A percentile compares a stretch with the other conserved stretches of the same genome.
Conservation (phyloP, 2,797 vertebrate genomes). For the Lindbergichthys nudifrons region DNA sequence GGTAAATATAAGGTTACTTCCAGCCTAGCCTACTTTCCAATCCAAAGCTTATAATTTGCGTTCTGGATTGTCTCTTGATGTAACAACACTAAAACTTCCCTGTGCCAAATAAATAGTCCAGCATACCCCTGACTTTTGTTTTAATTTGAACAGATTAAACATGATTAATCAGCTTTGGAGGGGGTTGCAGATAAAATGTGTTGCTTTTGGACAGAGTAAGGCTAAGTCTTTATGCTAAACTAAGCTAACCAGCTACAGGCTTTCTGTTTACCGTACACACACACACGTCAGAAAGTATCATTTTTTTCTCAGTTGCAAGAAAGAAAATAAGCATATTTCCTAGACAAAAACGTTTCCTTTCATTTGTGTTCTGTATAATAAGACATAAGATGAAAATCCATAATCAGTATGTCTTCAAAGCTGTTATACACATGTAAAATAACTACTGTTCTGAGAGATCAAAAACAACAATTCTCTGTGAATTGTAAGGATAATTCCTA, state of each 20-base stretch:
- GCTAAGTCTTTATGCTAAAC: background rate
- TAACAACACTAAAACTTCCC: background rate
- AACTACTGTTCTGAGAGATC: background rate
- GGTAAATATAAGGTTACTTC: background rate
- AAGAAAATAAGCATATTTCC: background rate
- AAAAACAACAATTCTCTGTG: background rate
- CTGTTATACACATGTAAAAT: background rate
- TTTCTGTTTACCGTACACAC: too few relatives aligned
- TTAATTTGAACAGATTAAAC: too few relatives aligned
- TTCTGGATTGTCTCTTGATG: background rate
- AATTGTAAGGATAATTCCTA: constrained; percentile 12
- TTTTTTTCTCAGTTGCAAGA: background rate
- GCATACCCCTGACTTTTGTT: background rate
- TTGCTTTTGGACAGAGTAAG: background rate
- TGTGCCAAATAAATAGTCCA: background rate
- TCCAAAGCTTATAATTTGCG: background rate
- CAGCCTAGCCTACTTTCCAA: background rate
- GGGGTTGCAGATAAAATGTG: background rate
- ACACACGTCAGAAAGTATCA: background rate
- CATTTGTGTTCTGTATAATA: background rate
- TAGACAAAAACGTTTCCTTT: background rate
- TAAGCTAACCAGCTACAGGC: background rate
- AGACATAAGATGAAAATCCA: background rate
- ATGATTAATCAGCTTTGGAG: background rate
- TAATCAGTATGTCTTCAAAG: background rate